Conservation (phyloP, 1,140 invertebrate species). For the Leguminivora glycinivorella region DNA sequence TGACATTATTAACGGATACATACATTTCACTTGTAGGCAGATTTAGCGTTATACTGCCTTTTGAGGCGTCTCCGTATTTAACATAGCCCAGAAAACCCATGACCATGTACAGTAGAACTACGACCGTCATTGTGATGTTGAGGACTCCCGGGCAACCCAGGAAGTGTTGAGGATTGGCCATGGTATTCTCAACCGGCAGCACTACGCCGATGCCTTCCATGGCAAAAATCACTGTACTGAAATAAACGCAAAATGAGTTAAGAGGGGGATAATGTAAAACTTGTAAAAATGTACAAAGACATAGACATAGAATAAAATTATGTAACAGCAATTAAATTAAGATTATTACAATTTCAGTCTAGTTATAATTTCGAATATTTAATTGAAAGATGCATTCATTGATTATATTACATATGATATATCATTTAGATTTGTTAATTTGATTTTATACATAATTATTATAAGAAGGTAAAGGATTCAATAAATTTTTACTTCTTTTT, state of each 20-base stretch:
- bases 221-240: constrained; percentile 87
- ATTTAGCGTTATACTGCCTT: constrained; percentile 87
- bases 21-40: constrained; percentile 82
- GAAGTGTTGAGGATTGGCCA: constrained; percentile 89
- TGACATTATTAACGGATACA: constrained; percentile 50
- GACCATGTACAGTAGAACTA: constrained; percentile 86
- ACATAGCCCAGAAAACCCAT: constrained; percentile 93
- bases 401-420: no score
- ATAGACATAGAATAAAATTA: no score
- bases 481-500: no score
- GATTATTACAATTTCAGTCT: no score
- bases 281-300: no score
- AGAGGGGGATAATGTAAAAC: no score
- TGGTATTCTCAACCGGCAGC: constrained; percentile 93
- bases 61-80: constrained; percentile 84
- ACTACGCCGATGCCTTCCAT: constrained; percentile 92
- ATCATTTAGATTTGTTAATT: no score
- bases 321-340: no score
- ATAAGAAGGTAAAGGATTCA: no score
- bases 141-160: constrained; percentile 90
- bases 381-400: no score
- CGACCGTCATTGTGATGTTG: constrained; percentile 90
- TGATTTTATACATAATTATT: no score
- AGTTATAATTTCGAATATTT: no score
- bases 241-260: constrained; percentile 62